Evolutionary conservation across 2,888 invertebrate genomes (phyloP).

Genomic region (Cephus rjabovi): DNA sequence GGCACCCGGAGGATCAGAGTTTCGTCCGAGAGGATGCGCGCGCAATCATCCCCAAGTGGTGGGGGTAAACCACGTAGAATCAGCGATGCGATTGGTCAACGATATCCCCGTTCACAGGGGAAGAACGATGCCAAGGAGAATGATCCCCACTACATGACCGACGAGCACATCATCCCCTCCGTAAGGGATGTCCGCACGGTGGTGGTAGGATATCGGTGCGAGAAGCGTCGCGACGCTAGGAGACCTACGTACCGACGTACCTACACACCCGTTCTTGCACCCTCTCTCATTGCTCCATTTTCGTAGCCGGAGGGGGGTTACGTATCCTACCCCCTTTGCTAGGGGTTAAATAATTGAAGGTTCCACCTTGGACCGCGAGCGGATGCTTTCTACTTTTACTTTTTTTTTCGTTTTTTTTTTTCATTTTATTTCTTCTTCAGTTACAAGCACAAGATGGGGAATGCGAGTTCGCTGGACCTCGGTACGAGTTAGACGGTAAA

Average conservation of each 20-base stretch:
- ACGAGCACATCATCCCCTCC: conserved; percentile 3
- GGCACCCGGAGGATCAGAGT: conserved; percentile 45
- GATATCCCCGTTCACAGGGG: not conserved
- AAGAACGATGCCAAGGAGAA: not conserved
- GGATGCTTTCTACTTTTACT: not conserved
- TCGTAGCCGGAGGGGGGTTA: not conserved
- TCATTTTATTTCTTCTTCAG: not conserved
- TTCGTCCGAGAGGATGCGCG: not conserved
- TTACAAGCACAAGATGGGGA: not conserved
- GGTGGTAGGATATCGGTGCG: not conserved
- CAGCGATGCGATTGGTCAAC: not conserved
- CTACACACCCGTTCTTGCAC: not conserved
- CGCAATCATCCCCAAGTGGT: conserved; percentile 12
- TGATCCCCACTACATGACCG: not conserved
- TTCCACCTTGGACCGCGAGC: not conserved
- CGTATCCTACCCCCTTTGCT: not conserved
- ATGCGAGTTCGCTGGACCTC: not conserved
- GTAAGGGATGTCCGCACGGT: not conserved
- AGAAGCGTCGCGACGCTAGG: not conserved
- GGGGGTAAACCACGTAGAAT: not conserved
- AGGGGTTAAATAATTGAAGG: not conserved
- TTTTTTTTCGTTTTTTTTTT: not conserved
- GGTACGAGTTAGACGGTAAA: not conserved
- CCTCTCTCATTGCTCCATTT: not conserved
- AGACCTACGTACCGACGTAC: not conserved